These are phyloP conservation scores for Chouioia cunea DNA, from an alignment of 2,888 invertebrate genomes.

Conservation along the genomic window DNA sequence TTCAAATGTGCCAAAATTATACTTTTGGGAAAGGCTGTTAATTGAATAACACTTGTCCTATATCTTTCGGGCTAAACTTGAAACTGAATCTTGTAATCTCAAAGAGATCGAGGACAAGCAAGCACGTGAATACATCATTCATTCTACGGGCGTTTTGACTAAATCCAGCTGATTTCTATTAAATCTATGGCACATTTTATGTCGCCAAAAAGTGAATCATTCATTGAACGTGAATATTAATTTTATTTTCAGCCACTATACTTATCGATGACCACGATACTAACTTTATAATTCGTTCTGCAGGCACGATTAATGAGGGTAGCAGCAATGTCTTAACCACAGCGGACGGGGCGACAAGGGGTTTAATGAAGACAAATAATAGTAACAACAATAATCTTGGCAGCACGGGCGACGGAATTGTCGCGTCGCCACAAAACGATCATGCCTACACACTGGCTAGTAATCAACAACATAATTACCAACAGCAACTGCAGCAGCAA, in stretches of 20 bases:
- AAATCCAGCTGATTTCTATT: too few species aligned
- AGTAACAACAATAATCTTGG: constrained; percentile 24
- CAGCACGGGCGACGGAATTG: constrained; percentile 15
- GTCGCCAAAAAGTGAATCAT: too few species aligned
- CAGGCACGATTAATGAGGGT: constrained; percentile 61
- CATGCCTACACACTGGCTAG: constrained; percentile 29
- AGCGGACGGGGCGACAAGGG: constrained; percentile 54
- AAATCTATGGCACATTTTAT: too few species aligned
- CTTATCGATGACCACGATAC: neutral
- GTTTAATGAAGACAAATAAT: constrained; percentile 48
- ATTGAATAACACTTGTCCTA: constrained; percentile 28
- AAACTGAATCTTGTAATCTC: neutral
- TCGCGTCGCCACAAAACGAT: constrained; percentile 25
- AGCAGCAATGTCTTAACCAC: constrained; percentile 59
- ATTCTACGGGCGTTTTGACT: too few species aligned
- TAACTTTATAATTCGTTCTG: constrained; percentile 22
- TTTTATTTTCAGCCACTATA: neutral
- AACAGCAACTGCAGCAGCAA: constrained; percentile 38
- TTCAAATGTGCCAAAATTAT: constrained; percentile 30
- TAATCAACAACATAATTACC: constrained; percentile 6
- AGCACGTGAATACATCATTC: too few species aligned
- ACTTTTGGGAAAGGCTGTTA: constrained; percentile 16
- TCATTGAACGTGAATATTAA: too few species aligned
- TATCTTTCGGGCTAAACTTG: constrained; percentile 9
- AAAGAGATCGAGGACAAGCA: too few species aligned